These are phyloP conservation scores for Drosophila azteca DNA, from an alignment of 1,140 invertebrate genomes.

Conservation along the genomic window DNA sequence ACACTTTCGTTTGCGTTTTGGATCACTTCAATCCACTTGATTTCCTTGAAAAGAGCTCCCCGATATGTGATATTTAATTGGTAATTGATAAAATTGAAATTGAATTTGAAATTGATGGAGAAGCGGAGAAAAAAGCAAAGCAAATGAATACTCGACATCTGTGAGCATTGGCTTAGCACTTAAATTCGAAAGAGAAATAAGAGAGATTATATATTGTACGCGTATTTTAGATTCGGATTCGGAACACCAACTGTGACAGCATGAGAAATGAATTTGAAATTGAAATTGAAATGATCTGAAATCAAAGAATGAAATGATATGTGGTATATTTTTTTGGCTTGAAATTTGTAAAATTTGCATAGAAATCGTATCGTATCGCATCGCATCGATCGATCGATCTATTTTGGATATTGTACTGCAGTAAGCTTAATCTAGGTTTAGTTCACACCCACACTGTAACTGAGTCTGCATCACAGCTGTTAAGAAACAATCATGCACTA, in stretches of 20 bases:
- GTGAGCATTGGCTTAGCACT: constrained; percentile 76
- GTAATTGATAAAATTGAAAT: constrained; percentile 56
- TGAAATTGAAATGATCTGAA: constrained; percentile 21
- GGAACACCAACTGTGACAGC: constrained; percentile 72
- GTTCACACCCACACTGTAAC: constrained; percentile 25
- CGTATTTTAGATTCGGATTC: constrained; percentile 62
- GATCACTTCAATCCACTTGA: constrained; percentile 36
- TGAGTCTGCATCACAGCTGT: constrained; percentile 49
- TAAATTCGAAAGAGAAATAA: constrained; percentile 62
- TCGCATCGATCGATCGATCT: constrained; percentile 24
- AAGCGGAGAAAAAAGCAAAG: constrained; percentile 23
- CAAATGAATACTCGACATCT: constrained; percentile 62
- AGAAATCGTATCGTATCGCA: constrained; percentile 43
- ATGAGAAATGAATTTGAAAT: constrained; percentile 56
- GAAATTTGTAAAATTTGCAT: constrained; percentile 59
- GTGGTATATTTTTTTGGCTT: constrained; percentile 71
- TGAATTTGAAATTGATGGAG: constrained; percentile 42
- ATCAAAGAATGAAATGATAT: constrained; percentile 52
- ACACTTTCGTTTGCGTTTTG: constrained; percentile 61
- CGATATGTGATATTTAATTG: constrained; percentile 83
- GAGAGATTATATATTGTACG: constrained; percentile 39
- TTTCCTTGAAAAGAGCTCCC: constrained; percentile 81
- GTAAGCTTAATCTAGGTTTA: constrained; percentile 72
- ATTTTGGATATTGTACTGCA: constrained; percentile 67
- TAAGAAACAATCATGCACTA: constrained; percentile 67